These are phyloP conservation scores for Hydrotaea cyrtoneurina DNA, from an alignment of 2,888 invertebrate species.

Conservation along the genomic window DNA sequence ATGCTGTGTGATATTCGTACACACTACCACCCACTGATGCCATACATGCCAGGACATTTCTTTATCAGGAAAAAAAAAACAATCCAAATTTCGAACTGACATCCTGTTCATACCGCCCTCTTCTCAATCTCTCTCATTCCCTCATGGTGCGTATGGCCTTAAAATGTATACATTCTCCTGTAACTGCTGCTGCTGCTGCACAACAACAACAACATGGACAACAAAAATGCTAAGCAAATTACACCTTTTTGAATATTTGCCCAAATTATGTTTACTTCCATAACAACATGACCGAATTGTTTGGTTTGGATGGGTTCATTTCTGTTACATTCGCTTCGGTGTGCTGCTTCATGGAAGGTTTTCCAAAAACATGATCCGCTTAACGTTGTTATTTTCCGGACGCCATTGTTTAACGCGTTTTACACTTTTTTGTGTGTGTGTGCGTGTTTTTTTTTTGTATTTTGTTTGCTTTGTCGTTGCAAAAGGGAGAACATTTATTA, in stretches of 20 bases:
- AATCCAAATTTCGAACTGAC: too few species aligned
- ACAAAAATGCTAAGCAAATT: background rate
- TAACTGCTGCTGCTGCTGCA: background rate
- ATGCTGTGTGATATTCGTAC: too few species aligned
- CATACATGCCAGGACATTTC: too few species aligned
- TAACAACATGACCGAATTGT: slow-evolving; percentile 2
- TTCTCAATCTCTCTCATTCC: too few species aligned
- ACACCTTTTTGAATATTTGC: slow-evolving; percentile 36
- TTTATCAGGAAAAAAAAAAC: too few species aligned
- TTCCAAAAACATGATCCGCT: slow-evolving; percentile 17
- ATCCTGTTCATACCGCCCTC: too few species aligned
- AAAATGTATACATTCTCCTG: background rate
- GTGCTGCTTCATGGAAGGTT: background rate
- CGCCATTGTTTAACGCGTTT: slow-evolving; percentile 6
- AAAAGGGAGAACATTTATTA: slow-evolving; percentile 28
- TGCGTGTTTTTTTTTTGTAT: too few species aligned
- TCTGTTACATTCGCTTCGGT: background rate
- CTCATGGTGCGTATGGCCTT: too few species aligned
- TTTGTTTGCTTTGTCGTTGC: background rate
- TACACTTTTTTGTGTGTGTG: slow-evolving; percentile 21
- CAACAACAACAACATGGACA: too few species aligned
- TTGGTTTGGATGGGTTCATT: background rate
- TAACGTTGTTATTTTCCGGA: slow-evolving; percentile 3
- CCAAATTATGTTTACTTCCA: slow-evolving; percentile 43
- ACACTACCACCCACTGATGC: too few species aligned